Percentiles rank a stretch among this genome's conserved stretches.
Evolutionary conservation across 2,113 vertebrate genomes (phyloP).

Genomic region (Mesembrinibis cayennensis): DNA sequence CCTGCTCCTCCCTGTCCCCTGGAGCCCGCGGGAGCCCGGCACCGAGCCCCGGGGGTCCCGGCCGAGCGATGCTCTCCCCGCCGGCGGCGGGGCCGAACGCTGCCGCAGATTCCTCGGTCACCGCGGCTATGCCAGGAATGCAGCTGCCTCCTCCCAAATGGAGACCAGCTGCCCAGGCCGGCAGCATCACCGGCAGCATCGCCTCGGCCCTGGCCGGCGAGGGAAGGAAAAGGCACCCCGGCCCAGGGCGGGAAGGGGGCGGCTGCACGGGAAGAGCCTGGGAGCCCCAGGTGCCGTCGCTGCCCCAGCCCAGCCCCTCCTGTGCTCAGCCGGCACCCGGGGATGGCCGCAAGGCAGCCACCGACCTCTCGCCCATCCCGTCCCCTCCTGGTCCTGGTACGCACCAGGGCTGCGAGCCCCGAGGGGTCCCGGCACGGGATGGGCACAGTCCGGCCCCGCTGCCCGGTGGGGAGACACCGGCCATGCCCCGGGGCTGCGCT

Average conservation of each 20-base stretch:
- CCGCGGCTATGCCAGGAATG: constrained; percentile 67
- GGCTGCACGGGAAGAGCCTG: background rate
- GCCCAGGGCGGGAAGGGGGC: background rate
- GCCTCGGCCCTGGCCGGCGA: fast-evolving
- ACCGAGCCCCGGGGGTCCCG: background rate
- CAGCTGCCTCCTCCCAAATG: constrained; percentile 42
- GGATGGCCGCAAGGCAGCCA: background rate
- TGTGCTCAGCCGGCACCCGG: background rate
- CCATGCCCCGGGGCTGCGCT: background rate
- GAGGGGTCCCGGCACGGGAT: background rate
- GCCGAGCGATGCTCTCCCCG: background rate
- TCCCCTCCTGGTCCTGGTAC: background rate
- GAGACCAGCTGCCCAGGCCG: constrained; percentile 33
- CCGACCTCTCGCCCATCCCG: fast-evolving
- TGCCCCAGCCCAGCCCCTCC: background rate
- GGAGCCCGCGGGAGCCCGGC: background rate
- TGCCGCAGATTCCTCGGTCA: constrained; percentile 41
- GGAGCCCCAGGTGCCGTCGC: fast-evolving
- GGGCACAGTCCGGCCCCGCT: fast-evolving
- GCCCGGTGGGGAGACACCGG: fast-evolving
- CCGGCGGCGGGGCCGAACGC: fast-evolving
- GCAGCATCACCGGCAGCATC: background rate
- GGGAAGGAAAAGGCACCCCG: background rate
- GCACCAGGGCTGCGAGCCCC: background rate
- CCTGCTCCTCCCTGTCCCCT: background rate